phyloP scores from a whole-genome alignment of 2,797 vertebrate species.

The Holocentrus rufus region DNA sequence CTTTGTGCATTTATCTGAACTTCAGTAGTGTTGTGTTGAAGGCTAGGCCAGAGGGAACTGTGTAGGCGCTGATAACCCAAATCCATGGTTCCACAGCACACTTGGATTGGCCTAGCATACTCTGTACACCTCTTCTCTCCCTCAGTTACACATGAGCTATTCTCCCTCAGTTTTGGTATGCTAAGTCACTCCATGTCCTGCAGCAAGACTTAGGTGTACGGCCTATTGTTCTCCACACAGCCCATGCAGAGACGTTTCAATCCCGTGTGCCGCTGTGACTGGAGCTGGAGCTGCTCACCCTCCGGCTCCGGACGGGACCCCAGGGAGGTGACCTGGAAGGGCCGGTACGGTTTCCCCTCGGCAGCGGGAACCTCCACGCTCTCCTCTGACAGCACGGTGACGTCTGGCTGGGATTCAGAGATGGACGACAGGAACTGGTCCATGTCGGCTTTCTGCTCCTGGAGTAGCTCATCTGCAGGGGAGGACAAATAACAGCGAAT shows the following conservation, averaged over 20 bases:
- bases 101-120: slow-evolving; percentile 29
- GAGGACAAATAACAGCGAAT: neutral
- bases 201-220: slow-evolving; percentile 15
- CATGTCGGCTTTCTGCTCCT: slow-evolving; percentile 94
- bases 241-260: slow-evolving; percentile 9
- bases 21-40: slow-evolving; percentile 48
- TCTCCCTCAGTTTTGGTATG: slow-evolving; percentile 23
- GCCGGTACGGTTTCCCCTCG: slow-evolving; percentile 89
- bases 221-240: slow-evolving; percentile 34
- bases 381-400: slow-evolving; percentile 92
- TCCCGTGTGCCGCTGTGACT: slow-evolving; percentile 10
- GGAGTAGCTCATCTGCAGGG: slow-evolving; percentile 90
- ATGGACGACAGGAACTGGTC: slow-evolving; percentile 95
- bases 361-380: slow-evolving; percentile 85
- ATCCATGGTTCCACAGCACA: slow-evolving; percentile 40
- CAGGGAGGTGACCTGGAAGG: slow-evolving; percentile 93
- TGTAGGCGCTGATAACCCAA: slow-evolving; percentile 60
- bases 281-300: slow-evolving; percentile 81
- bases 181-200: slow-evolving; percentile 43
- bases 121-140: neutral
- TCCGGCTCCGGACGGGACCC: slow-evolving; percentile 88
- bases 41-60: slow-evolving; percentile 53
- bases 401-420: slow-evolving; percentile 91
- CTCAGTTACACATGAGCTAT: slow-evolving; percentile 17
- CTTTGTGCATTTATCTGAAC: slow-evolving; percentile 60